Evolutionary conservation across 2,888 invertebrate species (phyloP).

Genomic region (Drosophila falleni): DNA sequence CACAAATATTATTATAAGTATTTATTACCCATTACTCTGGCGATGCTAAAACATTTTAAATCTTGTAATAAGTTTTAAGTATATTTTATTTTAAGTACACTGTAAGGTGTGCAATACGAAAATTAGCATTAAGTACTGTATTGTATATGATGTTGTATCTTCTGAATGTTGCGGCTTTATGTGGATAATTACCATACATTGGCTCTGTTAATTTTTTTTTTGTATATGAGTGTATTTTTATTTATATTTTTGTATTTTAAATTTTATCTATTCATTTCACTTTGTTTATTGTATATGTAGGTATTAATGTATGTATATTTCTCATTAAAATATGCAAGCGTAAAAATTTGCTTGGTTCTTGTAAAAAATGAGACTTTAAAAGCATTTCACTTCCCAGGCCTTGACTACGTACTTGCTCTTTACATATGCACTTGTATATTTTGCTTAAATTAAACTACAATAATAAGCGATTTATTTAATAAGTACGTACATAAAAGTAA

Average conservation of each 20-base stretch:
- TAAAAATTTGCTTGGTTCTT: slow-evolving; percentile 79
- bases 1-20: slow-evolving; percentile 68
- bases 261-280: slow-evolving; percentile 66
- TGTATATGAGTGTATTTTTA: slow-evolving; percentile 46
- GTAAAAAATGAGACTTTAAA: slow-evolving; percentile 83
- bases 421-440: slow-evolving; percentile 67
- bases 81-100: slow-evolving; percentile 52
- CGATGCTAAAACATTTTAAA: slow-evolving; percentile 68
- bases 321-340: slow-evolving; percentile 80
- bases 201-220: slow-evolving; percentile 48
- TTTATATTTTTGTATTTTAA: slow-evolving; percentile 43
- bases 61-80: slow-evolving; percentile 63
- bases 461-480: slow-evolving; percentile 78
- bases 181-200: slow-evolving; percentile 46
- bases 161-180: slow-evolving; percentile 49
- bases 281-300: slow-evolving; percentile 63
- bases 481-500: slow-evolving; percentile 61
- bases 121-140: slow-evolving; percentile 62
- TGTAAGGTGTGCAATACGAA: slow-evolving; percentile 71
- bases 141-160: slow-evolving; percentile 34
- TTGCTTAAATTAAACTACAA: slow-evolving; percentile 82
- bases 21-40: slow-evolving; percentile 64
- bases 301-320: slow-evolving; percentile 59
- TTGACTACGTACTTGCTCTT: slow-evolving; percentile 57
- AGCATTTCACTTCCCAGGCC: slow-evolving; percentile 80